Evolutionary conservation across 1,140 invertebrate genomes (phyloP).

Genomic region (Brachionus calyciflorus): DNA sequence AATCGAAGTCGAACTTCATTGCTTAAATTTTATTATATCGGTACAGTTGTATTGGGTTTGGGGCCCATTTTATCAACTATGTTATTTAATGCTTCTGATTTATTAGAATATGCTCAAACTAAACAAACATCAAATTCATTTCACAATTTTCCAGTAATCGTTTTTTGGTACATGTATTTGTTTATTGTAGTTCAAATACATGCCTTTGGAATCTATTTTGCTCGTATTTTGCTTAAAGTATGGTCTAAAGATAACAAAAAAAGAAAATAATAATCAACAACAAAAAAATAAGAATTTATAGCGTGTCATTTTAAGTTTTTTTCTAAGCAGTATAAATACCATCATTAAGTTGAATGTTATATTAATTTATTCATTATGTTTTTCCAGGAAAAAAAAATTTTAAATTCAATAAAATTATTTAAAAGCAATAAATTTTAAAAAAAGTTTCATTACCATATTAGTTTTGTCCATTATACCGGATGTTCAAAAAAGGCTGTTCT

Average conservation of each 20-base stretch:
- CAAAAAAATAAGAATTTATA: background rate
- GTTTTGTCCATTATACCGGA: no score
- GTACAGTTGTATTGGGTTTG: constrained; percentile 74
- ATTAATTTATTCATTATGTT: no score
- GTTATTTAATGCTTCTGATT: constrained; percentile 76
- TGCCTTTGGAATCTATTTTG: constrained; percentile 81
- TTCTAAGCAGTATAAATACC: no score
- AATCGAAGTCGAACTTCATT: constrained; percentile 75
- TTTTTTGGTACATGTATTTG: constrained; percentile 90
- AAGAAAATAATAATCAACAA: background rate
- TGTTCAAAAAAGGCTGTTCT: no score
- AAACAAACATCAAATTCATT: constrained; percentile 65
- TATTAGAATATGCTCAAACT: constrained; percentile 73
- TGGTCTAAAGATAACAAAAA: constrained; percentile 64
- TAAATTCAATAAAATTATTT: no score
- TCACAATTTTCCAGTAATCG: constrained; percentile 76
- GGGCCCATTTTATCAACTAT: constrained; percentile 76
- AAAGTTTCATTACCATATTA: no score
- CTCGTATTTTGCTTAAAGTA: constrained; percentile 76
- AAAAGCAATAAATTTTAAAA: no score
- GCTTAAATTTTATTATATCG: constrained; percentile 77
- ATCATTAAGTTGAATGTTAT: no score
- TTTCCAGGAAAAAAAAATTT: no score
- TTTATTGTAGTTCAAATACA: constrained; percentile 84
- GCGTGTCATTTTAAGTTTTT: no score